Percentiles rank a stretch among this genome's conserved stretches.
Conservation (phyloP, 2,797 vertebrate species). For the Botia kubotai region DNA sequence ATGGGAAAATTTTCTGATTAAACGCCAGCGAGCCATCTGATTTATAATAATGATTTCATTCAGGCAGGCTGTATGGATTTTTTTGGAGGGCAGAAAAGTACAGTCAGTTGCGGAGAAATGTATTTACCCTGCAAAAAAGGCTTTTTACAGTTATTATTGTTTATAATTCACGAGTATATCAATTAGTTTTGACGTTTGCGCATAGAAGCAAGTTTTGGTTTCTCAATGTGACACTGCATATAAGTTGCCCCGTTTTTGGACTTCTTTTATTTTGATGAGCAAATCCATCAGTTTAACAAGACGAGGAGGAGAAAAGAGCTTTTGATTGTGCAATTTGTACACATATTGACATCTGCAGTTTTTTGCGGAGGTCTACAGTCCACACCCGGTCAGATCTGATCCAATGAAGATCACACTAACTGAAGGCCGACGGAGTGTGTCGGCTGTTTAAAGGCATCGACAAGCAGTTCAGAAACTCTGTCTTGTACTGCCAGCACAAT, state of each 20-base stretch:
- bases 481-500: conserved; percentile 14
- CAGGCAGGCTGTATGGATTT: not conserved
- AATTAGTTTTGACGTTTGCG: not conserved
- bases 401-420: not conserved
- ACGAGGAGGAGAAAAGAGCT: not conserved
- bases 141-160: not conserved
- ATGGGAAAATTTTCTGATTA: conserved; percentile 17
- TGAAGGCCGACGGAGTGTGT: not conserved
- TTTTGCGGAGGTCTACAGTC: not conserved
- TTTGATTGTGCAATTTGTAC: conserved; percentile 4
- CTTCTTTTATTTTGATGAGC: not conserved
- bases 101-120: not conserved
- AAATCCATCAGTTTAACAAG: no score
- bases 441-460: conserved; percentile 19
- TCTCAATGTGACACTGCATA: not conserved
- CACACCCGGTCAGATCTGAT: conserved; percentile 12
- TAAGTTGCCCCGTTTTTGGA: not conserved
- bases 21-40: conserved; percentile 29
- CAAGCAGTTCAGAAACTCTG: not conserved
- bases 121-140: not conserved
- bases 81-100: not conserved
- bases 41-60: conserved; percentile 23
- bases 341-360: conserved; percentile 23
- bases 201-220: not conserved
- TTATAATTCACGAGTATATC: not conserved